phyloP scores from a whole-genome alignment of 2,113 vertebrate species.

The Acrocephalus arundinaceus region DNA sequence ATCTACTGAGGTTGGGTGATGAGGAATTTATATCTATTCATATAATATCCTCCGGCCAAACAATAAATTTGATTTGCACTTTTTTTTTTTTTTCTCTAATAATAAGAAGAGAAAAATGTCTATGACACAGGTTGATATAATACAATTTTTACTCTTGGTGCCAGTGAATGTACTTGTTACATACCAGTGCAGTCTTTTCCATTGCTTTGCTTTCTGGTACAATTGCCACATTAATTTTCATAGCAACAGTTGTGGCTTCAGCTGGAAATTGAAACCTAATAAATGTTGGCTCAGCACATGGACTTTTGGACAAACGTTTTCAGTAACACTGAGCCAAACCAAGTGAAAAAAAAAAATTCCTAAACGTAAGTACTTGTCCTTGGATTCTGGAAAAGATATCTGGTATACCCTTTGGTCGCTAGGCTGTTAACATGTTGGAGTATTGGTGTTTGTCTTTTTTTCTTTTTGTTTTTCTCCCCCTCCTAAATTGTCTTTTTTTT shows the following conservation, averaged over 20 bases:
- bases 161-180: neutral
- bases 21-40: neutral
- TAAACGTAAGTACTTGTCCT: neutral
- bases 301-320: constrained; percentile 13
- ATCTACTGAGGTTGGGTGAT: neutral
- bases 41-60: neutral
- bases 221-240: constrained; percentile 45
- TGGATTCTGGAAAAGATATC: neutral
- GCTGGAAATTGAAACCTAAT: constrained; percentile 59
- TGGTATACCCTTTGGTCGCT: neutral
- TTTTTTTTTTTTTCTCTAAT: neutral
- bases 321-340: constrained; percentile 29
- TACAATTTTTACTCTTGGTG: neutral
- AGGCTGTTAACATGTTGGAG: neutral
- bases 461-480: neutral
- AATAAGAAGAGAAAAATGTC: neutral
- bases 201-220: constrained; percentile 45
- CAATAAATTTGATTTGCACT: neutral
- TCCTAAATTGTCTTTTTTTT: neutral
- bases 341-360: neutral
- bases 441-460: neutral
- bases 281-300: neutral
- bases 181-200: constrained; percentile 1
- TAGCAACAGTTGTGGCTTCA: constrained; percentile 41
- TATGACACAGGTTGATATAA: neutral